Conservation (phyloP, 2,113 vertebrate genomes). For the Aptenodytes patagonicus region DNA sequence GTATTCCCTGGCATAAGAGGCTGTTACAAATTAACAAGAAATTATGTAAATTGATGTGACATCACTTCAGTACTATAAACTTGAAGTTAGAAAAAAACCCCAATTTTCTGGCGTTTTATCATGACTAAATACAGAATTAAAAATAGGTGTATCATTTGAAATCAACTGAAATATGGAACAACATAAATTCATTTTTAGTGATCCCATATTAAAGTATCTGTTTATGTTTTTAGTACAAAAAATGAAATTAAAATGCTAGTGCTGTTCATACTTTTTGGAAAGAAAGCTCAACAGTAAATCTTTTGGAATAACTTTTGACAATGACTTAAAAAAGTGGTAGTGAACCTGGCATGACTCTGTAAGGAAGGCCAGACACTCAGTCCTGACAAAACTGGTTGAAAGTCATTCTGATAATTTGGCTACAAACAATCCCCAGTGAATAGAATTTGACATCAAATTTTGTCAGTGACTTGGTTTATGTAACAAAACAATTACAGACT, state of each 20-base stretch:
- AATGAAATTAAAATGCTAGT: not conserved
- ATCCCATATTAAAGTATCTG: not conserved
- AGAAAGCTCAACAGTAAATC: not conserved
- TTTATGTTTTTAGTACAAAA: not conserved
- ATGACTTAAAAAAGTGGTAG: not conserved
- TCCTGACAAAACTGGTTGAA: slow-evolving; percentile 27
- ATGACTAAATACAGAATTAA: not conserved
- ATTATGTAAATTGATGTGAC: not conserved
- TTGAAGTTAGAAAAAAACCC: not conserved
- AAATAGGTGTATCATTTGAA: not conserved
- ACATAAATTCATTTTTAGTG: not conserved
- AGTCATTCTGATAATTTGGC: slow-evolving; percentile 36
- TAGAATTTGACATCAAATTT: slow-evolving; percentile 22
- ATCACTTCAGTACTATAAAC: not conserved
- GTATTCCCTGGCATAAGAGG: not conserved
- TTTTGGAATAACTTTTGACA: not conserved
- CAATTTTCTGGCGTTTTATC: not conserved
- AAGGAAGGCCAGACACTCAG: not conserved
- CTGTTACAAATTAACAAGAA: not conserved
- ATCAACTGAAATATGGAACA: not conserved
- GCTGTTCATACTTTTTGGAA: not conserved
- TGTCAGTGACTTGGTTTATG: not conserved
- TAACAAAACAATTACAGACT: not conserved
- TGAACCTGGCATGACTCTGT: not conserved
- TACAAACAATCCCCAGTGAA: slow-evolving; percentile 5